phyloP scores from a whole-genome alignment of 2,797 vertebrate species.

The Chaenodraco wilsoni region DNA sequence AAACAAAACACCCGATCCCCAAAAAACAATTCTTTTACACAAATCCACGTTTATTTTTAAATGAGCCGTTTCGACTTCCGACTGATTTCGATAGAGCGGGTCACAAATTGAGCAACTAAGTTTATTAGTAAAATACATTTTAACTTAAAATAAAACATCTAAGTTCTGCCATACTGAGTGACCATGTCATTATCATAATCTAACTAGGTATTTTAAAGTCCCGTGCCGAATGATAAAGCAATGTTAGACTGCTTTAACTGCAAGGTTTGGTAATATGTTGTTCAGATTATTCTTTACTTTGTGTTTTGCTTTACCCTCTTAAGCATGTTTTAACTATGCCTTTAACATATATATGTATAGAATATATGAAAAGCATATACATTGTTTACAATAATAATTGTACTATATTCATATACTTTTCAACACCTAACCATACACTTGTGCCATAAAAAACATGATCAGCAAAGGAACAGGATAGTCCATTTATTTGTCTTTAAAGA shows the following conservation, averaged over 20 bases:
- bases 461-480: neutral
- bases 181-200: too few species aligned
- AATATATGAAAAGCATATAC: neutral
- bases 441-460: neutral
- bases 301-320: neutral
- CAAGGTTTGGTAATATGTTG: neutral
- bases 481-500: neutral
- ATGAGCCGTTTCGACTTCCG: too few species aligned
- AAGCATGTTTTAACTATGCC: neutral
- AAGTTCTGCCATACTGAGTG: too few species aligned
- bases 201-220: neutral
- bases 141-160: too few species aligned
- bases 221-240: neutral
- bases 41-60: too few species aligned
- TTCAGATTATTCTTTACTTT: neutral
- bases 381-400: neutral
- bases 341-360: neutral
- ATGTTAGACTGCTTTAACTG: neutral
- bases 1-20: too few species aligned
- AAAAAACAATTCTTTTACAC: too few species aligned
- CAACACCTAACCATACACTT: neutral
- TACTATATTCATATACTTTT: neutral
- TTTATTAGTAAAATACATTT: too few species aligned
- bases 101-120: too few species aligned
- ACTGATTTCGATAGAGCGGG: too few species aligned